Percentiles rank a stretch among this genome's conserved stretches.
These are phyloP conservation scores for Onychomys torridus DNA, from an alignment of 2,797 vertebrate species.

Conservation along the genomic window DNA sequence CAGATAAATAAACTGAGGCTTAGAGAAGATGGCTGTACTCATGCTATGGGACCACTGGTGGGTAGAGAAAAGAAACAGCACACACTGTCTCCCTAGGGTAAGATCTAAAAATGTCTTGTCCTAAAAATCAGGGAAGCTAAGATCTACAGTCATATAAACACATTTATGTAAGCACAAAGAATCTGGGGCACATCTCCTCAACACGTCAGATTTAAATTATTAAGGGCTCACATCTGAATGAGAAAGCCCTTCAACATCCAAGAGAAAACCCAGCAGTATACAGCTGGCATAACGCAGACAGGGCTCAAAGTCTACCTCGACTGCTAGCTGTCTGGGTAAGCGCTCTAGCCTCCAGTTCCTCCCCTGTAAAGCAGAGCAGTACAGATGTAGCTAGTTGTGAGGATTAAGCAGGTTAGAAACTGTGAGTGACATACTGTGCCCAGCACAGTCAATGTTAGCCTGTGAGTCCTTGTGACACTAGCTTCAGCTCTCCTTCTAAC, in stretches of 20 bases:
- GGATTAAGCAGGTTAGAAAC: neutral
- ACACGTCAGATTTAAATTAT: neutral
- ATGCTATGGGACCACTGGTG: neutral
- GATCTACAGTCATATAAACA: conserved; percentile 40
- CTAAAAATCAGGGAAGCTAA: conserved; percentile 33
- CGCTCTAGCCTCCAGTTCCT: neutral
- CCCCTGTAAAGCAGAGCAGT: neutral
- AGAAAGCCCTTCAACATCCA: neutral
- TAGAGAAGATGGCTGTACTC: neutral
- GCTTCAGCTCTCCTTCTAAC: conserved; percentile 14
- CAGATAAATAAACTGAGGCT: neutral
- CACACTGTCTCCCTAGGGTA: neutral
- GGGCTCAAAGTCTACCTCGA: neutral
- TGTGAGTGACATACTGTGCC: neutral
- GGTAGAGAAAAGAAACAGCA: neutral
- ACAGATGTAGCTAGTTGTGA: neutral
- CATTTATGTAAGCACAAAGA: conserved; percentile 4
- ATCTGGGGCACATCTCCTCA: neutral
- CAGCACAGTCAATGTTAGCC: neutral
- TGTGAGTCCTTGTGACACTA: neutral
- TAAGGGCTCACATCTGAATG: neutral
- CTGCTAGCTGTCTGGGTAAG: neutral
- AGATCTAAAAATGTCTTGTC: conserved; percentile 32
- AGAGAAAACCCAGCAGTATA: neutral
- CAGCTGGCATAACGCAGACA: neutral